Evolutionary conservation across 2,113 vertebrate species (phyloP).

Genomic region (Psittacula cyanocephala): DNA sequence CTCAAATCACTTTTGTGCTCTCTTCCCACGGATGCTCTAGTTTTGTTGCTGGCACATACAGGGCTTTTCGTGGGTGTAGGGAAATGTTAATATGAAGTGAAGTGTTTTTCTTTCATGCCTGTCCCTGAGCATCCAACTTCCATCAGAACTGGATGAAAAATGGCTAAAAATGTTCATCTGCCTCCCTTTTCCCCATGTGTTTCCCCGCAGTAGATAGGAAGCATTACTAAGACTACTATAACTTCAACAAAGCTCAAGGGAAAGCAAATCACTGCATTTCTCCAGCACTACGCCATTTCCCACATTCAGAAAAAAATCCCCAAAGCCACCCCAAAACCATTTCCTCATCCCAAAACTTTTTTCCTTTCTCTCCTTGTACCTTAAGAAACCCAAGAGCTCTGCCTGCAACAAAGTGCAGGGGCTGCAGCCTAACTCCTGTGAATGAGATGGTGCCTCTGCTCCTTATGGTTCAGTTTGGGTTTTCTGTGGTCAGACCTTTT

Average conservation of each 20-base stretch:
- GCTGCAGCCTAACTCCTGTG: background rate
- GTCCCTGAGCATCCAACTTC: background rate
- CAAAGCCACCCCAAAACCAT: background rate
- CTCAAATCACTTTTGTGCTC: background rate
- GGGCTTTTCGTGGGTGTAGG: background rate
- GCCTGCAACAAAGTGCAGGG: background rate
- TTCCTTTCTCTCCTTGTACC: fast-evolving
- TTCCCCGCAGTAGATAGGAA: background rate
- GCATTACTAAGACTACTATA: background rate
- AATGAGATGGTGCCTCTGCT: background rate
- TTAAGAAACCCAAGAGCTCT: background rate
- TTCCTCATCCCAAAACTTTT: background rate
- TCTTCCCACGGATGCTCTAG: background rate
- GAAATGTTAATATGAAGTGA: background rate
- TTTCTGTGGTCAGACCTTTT: background rate
- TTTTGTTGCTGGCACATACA: background rate
- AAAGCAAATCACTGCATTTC: background rate
- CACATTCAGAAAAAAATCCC: background rate
- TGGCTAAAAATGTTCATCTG: background rate
- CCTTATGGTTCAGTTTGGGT: background rate
- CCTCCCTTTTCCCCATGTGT: background rate
- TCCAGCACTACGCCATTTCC: background rate
- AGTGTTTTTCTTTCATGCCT: background rate
- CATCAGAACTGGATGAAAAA: background rate
- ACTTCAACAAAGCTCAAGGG: background rate